These are phyloP conservation scores for Calephelis perditalis DNA, from an alignment of 2,888 invertebrate species.

Conservation along the genomic window DNA sequence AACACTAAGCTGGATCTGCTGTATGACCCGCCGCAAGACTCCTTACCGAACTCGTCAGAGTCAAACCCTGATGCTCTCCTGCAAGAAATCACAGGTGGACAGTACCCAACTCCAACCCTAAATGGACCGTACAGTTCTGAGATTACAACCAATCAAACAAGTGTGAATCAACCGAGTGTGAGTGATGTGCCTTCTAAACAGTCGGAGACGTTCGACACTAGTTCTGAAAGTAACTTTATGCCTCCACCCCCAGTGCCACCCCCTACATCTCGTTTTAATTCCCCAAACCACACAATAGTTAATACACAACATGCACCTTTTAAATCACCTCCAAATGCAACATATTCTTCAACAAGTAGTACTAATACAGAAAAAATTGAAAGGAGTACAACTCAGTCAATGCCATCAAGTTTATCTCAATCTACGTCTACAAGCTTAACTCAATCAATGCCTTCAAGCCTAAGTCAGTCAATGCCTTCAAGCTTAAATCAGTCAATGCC, in stretches of 20 bases:
- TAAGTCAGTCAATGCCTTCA: not conserved
- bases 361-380: conserved; percentile 28
- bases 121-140: conserved; percentile 45
- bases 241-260: conserved; percentile 54
- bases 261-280: conserved; percentile 40
- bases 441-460: not conserved
- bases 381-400: conserved; percentile 27
- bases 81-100: conserved; percentile 52
- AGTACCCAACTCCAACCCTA: conserved; percentile 35
- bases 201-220: conserved; percentile 30
- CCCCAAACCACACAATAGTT: conserved; percentile 33
- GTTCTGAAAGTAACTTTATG: conserved; percentile 49
- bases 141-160: conserved; percentile 28
- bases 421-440: not conserved
- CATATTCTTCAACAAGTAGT: conserved; percentile 32
- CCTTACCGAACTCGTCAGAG: conserved; percentile 31
- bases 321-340: conserved; percentile 44
- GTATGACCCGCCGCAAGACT: conserved; percentile 37
- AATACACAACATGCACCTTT: conserved; percentile 36
- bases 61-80: conserved; percentile 39
- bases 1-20: conserved; percentile 63
- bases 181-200: conserved; percentile 43
- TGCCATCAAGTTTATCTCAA: not conserved
- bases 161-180: conserved; percentile 19
- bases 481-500: not conserved